Evolutionary conservation across 2,797 vertebrate genomes (phyloP), one percentile per base, ranked within the genome.

Genomic region (Astyanax mexicanus): DNA sequence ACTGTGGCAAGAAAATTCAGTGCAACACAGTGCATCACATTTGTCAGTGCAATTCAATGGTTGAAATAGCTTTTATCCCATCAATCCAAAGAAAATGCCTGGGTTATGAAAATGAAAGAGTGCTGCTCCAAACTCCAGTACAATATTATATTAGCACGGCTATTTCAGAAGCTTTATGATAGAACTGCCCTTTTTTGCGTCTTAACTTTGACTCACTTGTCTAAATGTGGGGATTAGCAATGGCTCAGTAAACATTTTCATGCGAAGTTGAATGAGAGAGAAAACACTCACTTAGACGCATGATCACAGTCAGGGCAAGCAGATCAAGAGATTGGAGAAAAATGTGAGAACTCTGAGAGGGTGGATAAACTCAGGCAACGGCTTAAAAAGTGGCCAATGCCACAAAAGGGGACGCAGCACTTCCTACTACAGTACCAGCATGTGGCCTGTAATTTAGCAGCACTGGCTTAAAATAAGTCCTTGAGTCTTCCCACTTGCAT

Each of bases 371-470:
- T 52, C 67, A 21, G 32, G 27, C 42, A 61, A 57, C 75, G 19
- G 44, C 71, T 77, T 51, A 19, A 78, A 40, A 58, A 45, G 35
- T 47, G 25, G 42, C 61, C 49, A 32, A 51, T 60, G 51, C 44
- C 49, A 49, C 60, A 73, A 70, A 75, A 66, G 40, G 40, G 37
- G 32, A 52, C 19, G 35, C 37, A 72, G 40, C 37, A 32, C 55
- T 81, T 81, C 64, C 69, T 75, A 62, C 77, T 73, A 69, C 32
- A 15, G 55, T 61, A 79, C 64, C 38, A 70, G 51, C 25, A 44
- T 58, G 55, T 47, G 75, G 77, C 66, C 85, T 88, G 72, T 88
- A 80, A 86, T 86, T 84, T 78, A 49, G 68, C 61, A 62, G 73
- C 69, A 69, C 23, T 55, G 12, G 38, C 75, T 76, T 81, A 70